Conservation (phyloP, 2,113 vertebrate species). For the Daphoenositta chrysoptera region DNA sequence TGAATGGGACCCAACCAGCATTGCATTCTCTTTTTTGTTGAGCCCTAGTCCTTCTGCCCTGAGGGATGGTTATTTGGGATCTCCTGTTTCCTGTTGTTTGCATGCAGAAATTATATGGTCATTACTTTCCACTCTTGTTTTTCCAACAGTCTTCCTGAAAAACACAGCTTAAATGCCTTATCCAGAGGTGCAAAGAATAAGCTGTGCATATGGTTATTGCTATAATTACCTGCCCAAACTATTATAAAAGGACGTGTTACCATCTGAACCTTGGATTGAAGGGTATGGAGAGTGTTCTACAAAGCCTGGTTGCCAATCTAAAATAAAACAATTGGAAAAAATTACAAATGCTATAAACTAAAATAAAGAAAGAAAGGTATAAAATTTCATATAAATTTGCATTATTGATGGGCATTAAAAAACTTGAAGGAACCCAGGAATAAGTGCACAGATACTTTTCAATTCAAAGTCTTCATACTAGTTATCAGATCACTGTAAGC, state of each 20-base stretch:
- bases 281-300: not conserved
- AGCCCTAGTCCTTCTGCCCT: not conserved
- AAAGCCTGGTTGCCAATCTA: not conserved
- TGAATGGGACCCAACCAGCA: not conserved
- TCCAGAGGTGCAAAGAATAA: slow-evolving; percentile 10
- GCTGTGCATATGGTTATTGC: not conserved
- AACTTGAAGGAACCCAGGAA: not conserved
- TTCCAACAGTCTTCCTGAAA: slow-evolving; percentile 2
- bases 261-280: not conserved
- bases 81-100: not conserved
- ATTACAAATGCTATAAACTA: not conserved
- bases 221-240: not conserved
- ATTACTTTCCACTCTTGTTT: slow-evolving; percentile 41
- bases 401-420: not conserved
- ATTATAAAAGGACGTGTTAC: not conserved
- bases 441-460: not conserved
- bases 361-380: not conserved
- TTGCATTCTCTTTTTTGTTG: not conserved
- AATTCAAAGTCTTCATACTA: not conserved
- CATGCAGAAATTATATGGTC: not conserved
- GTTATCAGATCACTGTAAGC: not conserved
- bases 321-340: not conserved
- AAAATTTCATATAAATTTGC: not conserved
- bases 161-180: not conserved
- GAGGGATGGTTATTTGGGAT: not conserved